Conservation (phyloP, 2,797 vertebrate genomes). For the Rhinella marina region DNA sequence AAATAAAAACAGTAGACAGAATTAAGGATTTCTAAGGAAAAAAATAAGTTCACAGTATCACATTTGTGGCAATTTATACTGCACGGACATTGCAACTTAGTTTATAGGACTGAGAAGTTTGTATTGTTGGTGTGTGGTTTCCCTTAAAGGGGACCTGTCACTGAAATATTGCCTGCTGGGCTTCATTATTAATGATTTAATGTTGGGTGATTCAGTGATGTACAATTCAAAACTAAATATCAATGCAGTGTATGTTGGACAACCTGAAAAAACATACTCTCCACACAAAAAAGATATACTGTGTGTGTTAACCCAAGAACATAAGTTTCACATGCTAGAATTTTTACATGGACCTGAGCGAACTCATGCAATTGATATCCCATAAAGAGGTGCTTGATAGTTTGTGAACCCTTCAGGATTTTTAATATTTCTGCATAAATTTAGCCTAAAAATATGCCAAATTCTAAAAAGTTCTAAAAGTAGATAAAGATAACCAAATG, state of each 20-base stretch:
- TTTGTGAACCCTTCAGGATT: too few relatives aligned
- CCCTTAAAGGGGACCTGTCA: background rate
- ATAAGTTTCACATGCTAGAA: background rate
- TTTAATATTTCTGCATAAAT: too few relatives aligned
- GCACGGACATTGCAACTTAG: constrained; percentile 17
- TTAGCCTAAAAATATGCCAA: too few relatives aligned
- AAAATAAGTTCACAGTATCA: constrained; percentile 15
- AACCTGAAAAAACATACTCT: background rate
- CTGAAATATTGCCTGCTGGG: background rate
- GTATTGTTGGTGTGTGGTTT: constrained; percentile 3
- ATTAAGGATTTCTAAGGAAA: constrained; percentile 2
- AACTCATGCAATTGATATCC: too few relatives aligned
- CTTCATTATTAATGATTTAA: background rate
- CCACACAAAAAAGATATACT: background rate
- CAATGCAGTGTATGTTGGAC: background rate
- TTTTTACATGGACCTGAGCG: too few relatives aligned
- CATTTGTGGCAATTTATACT: constrained; percentile 32
- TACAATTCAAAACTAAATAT: background rate
- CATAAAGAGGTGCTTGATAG: too few relatives aligned
- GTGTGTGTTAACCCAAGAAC: background rate
- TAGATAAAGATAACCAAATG: too few relatives aligned
- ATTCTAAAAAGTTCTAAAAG: too few relatives aligned
- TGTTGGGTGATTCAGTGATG: background rate
- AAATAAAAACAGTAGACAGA: background rate
- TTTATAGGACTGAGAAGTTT: background rate